These are phyloP conservation scores for Drosophila equinoxialis DNA, from an alignment of 1,140 invertebrate species.

Conservation along the genomic window DNA sequence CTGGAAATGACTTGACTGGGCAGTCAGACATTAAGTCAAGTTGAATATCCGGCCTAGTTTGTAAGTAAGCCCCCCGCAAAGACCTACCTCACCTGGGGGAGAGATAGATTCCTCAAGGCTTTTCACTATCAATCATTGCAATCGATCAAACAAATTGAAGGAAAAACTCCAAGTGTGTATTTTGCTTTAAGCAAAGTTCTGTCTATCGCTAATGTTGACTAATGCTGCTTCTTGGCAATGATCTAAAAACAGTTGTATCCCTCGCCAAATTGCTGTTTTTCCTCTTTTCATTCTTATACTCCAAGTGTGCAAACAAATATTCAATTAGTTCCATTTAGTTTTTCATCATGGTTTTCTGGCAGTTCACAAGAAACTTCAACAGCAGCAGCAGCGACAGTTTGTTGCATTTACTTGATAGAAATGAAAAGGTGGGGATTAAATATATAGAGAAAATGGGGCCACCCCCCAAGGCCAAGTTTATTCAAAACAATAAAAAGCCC, in stretches of 20 bases:
- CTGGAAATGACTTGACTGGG: constrained; percentile 18
- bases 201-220: constrained; percentile 5
- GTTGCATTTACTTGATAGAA: constrained; percentile 17
- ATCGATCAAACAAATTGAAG: constrained; percentile 9
- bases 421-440: constrained; percentile 31
- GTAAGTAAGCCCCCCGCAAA: constrained; percentile 12
- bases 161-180: not conserved
- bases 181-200: not conserved
- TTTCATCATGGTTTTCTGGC: constrained; percentile 14
- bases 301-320: constrained; percentile 20
- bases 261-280: not conserved
- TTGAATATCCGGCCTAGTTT: constrained; percentile 50
- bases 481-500: not conserved
- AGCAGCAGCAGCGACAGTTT: constrained; percentile 15
- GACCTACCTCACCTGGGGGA: constrained; percentile 17
- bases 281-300: not conserved
- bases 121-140: not conserved
- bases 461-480: not conserved
- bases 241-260: constrained; percentile 37
- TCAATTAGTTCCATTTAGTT: constrained; percentile 30
- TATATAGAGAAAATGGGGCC: not conserved
- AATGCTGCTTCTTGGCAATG: constrained; percentile 15
- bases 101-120: not conserved
- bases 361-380: not conserved
- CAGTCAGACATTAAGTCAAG: constrained; percentile 36